phyloP scores from a whole-genome alignment of 2,113 vertebrate genomes.

The Ranitomeya imitator region DNA sequence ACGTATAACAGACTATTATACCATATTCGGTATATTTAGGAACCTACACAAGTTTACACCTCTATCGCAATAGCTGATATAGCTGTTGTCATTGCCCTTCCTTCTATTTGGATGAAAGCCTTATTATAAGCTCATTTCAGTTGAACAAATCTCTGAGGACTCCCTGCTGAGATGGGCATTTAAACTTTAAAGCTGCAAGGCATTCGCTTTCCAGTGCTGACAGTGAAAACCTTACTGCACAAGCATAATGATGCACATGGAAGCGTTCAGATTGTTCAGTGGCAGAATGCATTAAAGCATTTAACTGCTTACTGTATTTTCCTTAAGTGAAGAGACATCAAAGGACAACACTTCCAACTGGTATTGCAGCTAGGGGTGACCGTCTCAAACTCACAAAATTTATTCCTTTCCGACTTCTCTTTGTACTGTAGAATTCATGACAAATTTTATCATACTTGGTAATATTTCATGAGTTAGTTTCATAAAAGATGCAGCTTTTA shows the following conservation, averaged over 20 bases:
- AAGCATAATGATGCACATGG: conserved; percentile 60
- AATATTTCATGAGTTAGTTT: conserved; percentile 17
- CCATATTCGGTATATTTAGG: conserved; percentile 61
- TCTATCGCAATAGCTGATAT: conserved; percentile 63
- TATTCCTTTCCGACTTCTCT: conserved; percentile 42
- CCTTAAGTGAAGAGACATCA: conserved; percentile 64
- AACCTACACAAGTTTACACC: conserved; percentile 20
- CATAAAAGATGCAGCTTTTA: conserved; percentile 4
- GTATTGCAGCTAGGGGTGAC: conserved; percentile 57
- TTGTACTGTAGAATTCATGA: conserved; percentile 33
- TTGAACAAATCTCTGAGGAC: conserved; percentile 72
- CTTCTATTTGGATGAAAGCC: conserved; percentile 73
- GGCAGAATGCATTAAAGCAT: conserved; percentile 65
- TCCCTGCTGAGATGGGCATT: conserved; percentile 72
- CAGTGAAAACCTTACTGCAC: conserved; percentile 60
- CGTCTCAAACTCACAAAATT: conserved; percentile 52
- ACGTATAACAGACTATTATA: not conserved
- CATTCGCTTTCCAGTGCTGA: conserved; percentile 69
- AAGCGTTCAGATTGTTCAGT: conserved; percentile 58
- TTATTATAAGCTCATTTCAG: conserved; percentile 77
- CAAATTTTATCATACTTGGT: conserved; percentile 31
- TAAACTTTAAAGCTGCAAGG: conserved; percentile 72
- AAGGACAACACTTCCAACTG: conserved; percentile 62
- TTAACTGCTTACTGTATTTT: conserved; percentile 61
- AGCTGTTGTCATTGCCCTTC: conserved; percentile 67